These are phyloP conservation scores for Tridacna gigas DNA, from an alignment of 2,888 invertebrate genomes.

Conservation along the genomic window DNA sequence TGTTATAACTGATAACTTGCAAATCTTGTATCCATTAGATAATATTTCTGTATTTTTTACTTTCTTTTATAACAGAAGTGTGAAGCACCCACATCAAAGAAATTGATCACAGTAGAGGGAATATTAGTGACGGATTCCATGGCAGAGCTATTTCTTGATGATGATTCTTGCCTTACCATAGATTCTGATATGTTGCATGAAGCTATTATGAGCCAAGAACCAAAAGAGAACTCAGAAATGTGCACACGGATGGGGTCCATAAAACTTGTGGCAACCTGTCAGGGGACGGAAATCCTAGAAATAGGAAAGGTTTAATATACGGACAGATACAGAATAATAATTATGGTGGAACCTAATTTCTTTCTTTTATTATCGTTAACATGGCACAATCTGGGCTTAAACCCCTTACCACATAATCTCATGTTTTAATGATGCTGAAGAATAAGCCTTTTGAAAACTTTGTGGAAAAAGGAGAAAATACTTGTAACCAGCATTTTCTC, in stretches of 20 bases:
- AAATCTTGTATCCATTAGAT: no score
- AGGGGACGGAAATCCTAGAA: not conserved
- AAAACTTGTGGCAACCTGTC: not conserved
- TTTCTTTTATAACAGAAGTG: not conserved
- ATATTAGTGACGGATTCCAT: not conserved
- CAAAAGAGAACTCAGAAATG: not conserved
- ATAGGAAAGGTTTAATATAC: not conserved
- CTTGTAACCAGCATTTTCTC: no score
- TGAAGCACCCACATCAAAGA: not conserved
- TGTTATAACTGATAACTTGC: no score
- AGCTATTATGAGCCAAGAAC: not conserved
- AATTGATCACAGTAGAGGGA: not conserved
- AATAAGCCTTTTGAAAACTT: no score
- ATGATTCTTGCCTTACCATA: not conserved
- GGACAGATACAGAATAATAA: no score
- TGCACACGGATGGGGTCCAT: not conserved
- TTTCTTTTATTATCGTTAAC: no score
- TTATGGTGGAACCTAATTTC: no score
- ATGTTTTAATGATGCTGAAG: no score
- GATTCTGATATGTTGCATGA: not conserved
- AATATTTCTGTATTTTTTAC: no score
- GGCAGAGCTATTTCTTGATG: not conserved
- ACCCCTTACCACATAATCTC: no score
- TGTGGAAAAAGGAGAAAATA: no score
- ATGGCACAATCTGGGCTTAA: no score